Base-by-base conservation (phyloP, 2,888 invertebrate species). In the Drosophila phalerata region DNA sequence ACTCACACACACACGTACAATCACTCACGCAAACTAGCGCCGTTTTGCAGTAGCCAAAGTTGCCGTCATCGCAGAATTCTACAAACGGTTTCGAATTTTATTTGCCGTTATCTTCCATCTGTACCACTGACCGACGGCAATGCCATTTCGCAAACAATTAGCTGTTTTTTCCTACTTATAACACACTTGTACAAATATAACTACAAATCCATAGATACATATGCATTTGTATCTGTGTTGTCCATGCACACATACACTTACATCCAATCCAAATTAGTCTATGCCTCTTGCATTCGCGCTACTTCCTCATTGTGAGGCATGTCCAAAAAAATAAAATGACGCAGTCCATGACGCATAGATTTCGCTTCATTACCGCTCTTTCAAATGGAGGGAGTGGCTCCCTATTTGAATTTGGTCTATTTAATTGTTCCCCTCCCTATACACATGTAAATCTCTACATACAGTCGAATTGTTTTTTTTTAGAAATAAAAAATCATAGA, bases 51-150 rank as follows among this genome's bases (percentile, higher is more conserved):
- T 49, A 63, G 62, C 60, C 81, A 65, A 79, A 69, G 77, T 77
- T 79, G 83, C 80, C 80, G 72, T 79, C 83, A 82, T 79, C 70
- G 69, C 74, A 78, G 78, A 71, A 74, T 78, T 79, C 58, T 78
- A 74, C 68, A 81, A 79, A 79, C 82, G 83, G 83, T 79, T 82
- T 75, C 76, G 53, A 79, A 75, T 82, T 79, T 67, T 69, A 67
- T 73, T 71, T 65, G 66, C 80, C 80, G 79, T 75, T 79, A 82
- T 79, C 83, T 75, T 63, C 64, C 55, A 81, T 79, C 66, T 81
- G 73, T 63, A 81, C 58, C 61, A 72, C 62, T 82, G 70, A 73
- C 74, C 70, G 75, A 65, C 62, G 68, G 74, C 79, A 78, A 78
- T 78, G 52, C 53, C 67, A 72, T 67, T 77, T 75, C 48, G 60